Evolutionary conservation across 1,140 invertebrate species (phyloP), one percentile per base, ranked within the genome.

Genomic region (Lanistes nyassanus): DNA sequence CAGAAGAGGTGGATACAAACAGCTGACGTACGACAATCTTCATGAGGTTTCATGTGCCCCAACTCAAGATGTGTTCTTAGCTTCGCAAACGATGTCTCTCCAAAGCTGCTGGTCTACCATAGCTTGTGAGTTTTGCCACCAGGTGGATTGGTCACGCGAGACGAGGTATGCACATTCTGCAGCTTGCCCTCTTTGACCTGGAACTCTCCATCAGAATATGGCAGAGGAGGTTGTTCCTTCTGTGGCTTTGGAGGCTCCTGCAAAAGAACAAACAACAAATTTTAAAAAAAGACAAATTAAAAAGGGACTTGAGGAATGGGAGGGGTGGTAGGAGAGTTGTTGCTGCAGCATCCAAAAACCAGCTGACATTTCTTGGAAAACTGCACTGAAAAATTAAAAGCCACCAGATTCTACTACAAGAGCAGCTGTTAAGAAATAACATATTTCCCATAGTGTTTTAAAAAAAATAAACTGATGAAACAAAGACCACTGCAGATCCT

Each of bases 181-280:
- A 67, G 65, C 71, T 77, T 77, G 51, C 76, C 76, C 29, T 37
- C 69, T 34, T n/a, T 51, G 51, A 70, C 60, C 55, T 79, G 73
- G 37, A 53, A 58, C 67, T 39, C 37, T 29, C 47, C 62, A n/a
- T 47, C 58, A 5, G 55, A 69, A 19, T 58, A 84, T 56, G 89
- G 84, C 13, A 62, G 53, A 23, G 68, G 79, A 16, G 51, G 78
- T 23, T 79, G 75, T 82, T 11, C 74, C 80, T 67, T 91, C 92
- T 83, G 93, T 92, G 76, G 92, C 92, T 84, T 92, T 91, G 83
- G 91, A 92, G 81, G 90, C 91, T 19, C 92, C 92, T 77, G 55
- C 5, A 56, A 34, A 23, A 31, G 16, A 2, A 66, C 29, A 66
- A 37, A 29, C 11, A 21, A 7, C 1, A 60, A 23, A 11, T 60